Evolutionary conservation across 2,113 vertebrate genomes (phyloP).

Genomic region (Diadophis punctatus): DNA sequence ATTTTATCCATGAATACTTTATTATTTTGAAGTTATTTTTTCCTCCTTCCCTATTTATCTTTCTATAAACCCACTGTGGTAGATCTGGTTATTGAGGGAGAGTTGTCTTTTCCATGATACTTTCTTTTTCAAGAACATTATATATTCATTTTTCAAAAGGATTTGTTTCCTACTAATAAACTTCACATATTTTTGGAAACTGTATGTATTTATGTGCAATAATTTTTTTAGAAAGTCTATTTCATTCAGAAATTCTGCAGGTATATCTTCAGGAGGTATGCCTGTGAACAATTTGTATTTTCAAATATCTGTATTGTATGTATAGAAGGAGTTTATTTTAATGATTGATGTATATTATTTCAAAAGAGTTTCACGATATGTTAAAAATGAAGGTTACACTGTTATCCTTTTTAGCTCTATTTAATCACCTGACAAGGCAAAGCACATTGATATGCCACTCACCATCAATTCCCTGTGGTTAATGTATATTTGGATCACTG

Average conservation of each 20-base stretch:
- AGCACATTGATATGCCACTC: not conserved
- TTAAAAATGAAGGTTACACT: not conserved
- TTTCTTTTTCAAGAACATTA: not conserved
- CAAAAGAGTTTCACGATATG: not conserved
- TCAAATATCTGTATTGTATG: not conserved
- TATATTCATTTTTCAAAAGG: not conserved
- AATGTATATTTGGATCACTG: not conserved
- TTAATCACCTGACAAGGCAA: not conserved
- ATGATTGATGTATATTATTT: not conserved
- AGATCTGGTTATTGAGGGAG: not conserved
- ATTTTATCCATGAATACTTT: not conserved
- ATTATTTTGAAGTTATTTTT: not conserved
- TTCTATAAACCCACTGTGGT: not conserved
- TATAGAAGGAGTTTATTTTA: not conserved
- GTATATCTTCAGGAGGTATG: not conserved
- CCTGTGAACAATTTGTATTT: not conserved
- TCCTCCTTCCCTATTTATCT: not conserved
- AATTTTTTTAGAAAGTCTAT: not conserved
- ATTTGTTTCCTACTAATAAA: not conserved
- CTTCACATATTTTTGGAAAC: not conserved
- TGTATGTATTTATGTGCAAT: not conserved
- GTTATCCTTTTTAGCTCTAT: not conserved
- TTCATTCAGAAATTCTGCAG: not conserved
- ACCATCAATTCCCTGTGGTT: too few species aligned
- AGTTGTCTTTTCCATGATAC: not conserved